phyloP scores from a whole-genome alignment of 2,797 vertebrate species.

The Australoheros facetus region DNA sequence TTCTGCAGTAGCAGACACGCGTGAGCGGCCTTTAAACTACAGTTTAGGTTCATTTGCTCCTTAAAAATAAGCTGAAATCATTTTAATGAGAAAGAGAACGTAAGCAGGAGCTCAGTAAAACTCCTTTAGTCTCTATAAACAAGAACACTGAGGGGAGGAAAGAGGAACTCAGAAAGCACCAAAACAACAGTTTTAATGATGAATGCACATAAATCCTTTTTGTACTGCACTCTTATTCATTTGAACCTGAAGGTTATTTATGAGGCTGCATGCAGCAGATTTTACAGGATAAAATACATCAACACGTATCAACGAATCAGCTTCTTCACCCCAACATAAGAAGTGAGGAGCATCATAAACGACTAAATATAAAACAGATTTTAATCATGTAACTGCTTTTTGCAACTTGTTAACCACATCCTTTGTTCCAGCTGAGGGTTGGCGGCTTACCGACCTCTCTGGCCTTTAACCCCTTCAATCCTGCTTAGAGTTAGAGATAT shows the following conservation, averaged over 20 bases:
- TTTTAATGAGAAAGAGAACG: no score
- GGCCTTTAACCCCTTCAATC: background rate
- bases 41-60: background rate
- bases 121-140: background rate
- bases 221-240: background rate
- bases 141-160: background rate
- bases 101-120: background rate
- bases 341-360: background rate
- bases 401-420: constrained; percentile 23
- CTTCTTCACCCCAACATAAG: background rate
- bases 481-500: rapidly evolving
- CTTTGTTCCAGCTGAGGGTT: constrained; percentile 2
- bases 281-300: background rate
- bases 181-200: background rate
- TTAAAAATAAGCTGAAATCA: background rate
- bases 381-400: constrained; percentile 6
- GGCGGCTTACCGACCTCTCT: background rate
- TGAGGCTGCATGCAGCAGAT: background rate
- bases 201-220: no score
- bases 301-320: background rate
- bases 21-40: background rate
- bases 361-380: constrained; percentile 1
- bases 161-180: background rate
- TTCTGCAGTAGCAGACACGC: background rate
- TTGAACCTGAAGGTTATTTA: background rate